Evolutionary conservation across 2,113 vertebrate genomes (phyloP), one percentile per base, ranked within the genome.

Genomic region (Elachura formosa): DNA sequence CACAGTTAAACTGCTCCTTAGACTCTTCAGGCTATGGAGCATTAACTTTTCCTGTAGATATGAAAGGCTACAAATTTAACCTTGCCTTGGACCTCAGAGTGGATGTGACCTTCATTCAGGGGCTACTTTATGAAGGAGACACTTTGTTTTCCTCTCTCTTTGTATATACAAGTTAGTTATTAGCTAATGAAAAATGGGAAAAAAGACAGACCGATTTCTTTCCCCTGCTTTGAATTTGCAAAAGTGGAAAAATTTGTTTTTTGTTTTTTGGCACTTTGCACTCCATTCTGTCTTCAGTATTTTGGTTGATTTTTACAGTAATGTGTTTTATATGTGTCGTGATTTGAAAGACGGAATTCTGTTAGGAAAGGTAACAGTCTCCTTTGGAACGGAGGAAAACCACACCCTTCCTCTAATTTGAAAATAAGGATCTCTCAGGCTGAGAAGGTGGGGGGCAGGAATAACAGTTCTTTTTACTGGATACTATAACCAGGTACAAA

Each of bases 161-260:
- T 6, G 7, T 63, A 5, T 2, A 21, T 13, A 67, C 43, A 78
- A 64, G 3, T 46, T 34, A 66, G 34, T 59, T 45, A 12, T 63
- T 77, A 24, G 34, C 29, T 87, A 28, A 80, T 31, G 79, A 56
- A 64, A 21, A 83, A 40, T n/a, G 11, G 62, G 9, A 0, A 6
- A 26, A 19, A 33, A 29, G 1, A 0, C 0, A 4, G 14, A 72
- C 19, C 4, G 14, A 8, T 26, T 83, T 54, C 20, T 64, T 45
- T 84, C 16, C 2, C 13, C 34, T 79, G 43, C 52, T 90, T 72
- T 79, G 41, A 63, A 59, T 91, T 71, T 80, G 46, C 61, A 89
- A 64, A 82, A 87, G 43, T 4, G 5, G 34, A 24, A n/a, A 49
- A 28, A 59, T 51, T 31, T 51, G 48, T 52, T 4, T 28, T 40